phyloP scores from a whole-genome alignment of 2,888 invertebrate genomes.

The Drosophila testacea region DNA sequence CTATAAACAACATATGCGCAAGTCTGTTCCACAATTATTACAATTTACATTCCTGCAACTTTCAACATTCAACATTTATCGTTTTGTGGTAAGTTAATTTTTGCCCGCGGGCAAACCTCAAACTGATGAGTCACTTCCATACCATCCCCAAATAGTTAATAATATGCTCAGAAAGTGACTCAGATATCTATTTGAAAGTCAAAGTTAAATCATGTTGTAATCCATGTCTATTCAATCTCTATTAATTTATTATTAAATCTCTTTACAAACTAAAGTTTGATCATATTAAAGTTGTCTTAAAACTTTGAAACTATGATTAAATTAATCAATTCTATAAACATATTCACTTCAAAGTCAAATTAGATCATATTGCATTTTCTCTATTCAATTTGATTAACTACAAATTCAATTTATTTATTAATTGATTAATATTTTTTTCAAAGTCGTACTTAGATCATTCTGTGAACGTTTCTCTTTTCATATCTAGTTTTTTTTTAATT shows the following conservation, averaged over 20 bases:
- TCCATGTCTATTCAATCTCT: too few relatives aligned
- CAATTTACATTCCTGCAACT: constrained; percentile 16
- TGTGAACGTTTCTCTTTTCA: too few relatives aligned
- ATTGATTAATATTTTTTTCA: not conserved
- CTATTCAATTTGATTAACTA: not conserved
- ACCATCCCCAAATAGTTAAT: not conserved
- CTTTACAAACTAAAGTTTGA: not conserved
- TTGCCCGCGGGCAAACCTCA: constrained; percentile 2
- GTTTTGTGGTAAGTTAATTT: constrained; percentile 26
- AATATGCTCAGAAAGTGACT: constrained; percentile 8
- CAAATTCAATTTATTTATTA: not conserved
- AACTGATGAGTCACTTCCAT: constrained; percentile 25
- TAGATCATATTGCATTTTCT: not conserved
- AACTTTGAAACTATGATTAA: not conserved
- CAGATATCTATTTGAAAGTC: not conserved
- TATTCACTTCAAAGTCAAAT: not conserved
- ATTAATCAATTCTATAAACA: too few relatives aligned
- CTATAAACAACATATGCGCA: constrained; percentile 1
- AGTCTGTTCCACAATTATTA: not conserved
- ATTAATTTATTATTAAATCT: too few relatives aligned
- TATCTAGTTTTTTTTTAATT: not conserved
- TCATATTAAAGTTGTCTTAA: not conserved
- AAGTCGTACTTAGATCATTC: not conserved
- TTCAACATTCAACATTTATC: constrained; percentile 17
- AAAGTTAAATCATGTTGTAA: not conserved